Evolutionary conservation across 2,888 invertebrate species (phyloP), one percentile per base, ranked within the genome.

Genomic region (Mantis religiosa): DNA sequence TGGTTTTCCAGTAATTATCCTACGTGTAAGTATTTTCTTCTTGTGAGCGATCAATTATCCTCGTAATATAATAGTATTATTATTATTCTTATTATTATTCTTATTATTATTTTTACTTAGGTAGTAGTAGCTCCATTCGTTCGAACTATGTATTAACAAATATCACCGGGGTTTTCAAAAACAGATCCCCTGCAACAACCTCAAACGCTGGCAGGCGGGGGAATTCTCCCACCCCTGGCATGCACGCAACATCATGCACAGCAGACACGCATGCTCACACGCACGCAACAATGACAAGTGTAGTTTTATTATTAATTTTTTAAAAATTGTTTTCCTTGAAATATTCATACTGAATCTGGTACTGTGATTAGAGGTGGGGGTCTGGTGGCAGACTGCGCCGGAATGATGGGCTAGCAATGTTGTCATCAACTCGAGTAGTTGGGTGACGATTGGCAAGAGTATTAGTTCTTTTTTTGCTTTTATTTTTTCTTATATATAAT

Each of bases 1-100:
- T 91, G 90, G 89, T 90, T 90, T 91, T 90, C 90, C 89, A 89
- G 85, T 82, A 90, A 90, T 89, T 90, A 89, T 86, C 90, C 89
- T 89, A 89, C 87, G 88, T 89, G 89, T 85, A 86, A 82, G 30
- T 30, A 88, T 87, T 71, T 85, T 90, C 85, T 89, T 87, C 88
- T 82, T 87, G 89, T 90, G 90, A 90, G 90, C 90, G 89, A 83
- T 89, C 90, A 89, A 89, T 81, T 89, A 90, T 90, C 88, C 89
- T 90, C 88, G 85, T 89, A 89, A 89, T 89, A 89, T 90, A 90
- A 87, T 89, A 89, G 88, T 89, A 87, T 87, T 87, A 87, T 82
- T 87, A 87, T 87, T 87, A 28, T 87, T 87, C 81, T 87, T 88
- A 88, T 89, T 89, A 85, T 41, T 41, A 41, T 41, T 41, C 41